phyloP scores from a whole-genome alignment of 2,888 invertebrate genomes.

The Zootermopsis nevadensis region DNA sequence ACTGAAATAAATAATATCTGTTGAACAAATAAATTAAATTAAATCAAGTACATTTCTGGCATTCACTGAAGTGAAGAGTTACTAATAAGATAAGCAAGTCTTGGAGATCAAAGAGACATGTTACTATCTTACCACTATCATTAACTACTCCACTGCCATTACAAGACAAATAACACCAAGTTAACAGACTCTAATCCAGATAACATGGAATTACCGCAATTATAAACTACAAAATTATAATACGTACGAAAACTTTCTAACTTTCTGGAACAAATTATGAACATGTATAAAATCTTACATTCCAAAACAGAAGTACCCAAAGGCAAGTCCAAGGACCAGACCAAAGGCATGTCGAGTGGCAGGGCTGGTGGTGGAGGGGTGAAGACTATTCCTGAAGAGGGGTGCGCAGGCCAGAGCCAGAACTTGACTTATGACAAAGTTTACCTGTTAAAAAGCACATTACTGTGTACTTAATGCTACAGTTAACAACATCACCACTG shows the following conservation, averaged over 20 bases:
- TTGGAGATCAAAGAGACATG: too few species aligned
- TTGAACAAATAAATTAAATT: too few species aligned
- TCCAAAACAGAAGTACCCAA: slow-evolving; percentile 92
- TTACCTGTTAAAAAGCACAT: slow-evolving; percentile 72
- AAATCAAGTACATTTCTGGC: too few species aligned
- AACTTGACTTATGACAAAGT: slow-evolving; percentile 86
- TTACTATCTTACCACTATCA: too few species aligned
- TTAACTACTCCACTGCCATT: too few species aligned
- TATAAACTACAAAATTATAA: neutral
- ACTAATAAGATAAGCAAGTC: too few species aligned
- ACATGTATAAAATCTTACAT: slow-evolving; percentile 68
- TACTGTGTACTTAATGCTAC: too few species aligned
- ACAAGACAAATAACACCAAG: neutral
- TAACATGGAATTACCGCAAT: too few species aligned
- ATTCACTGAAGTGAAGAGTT: too few species aligned
- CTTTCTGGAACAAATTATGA: neutral
- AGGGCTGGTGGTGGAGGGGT: slow-evolving; percentile 74
- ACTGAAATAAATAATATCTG: too few species aligned
- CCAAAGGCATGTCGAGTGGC: slow-evolving; percentile 83
- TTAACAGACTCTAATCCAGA: too few species aligned
- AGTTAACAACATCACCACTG: too few species aligned
- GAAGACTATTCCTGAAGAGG: slow-evolving; percentile 80
- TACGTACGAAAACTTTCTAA: neutral
- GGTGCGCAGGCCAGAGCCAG: slow-evolving; percentile 83
- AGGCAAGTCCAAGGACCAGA: slow-evolving; percentile 79